phyloP scores from a whole-genome alignment of 2,888 invertebrate genomes.

The Dicyrtomina minuta region DNA sequence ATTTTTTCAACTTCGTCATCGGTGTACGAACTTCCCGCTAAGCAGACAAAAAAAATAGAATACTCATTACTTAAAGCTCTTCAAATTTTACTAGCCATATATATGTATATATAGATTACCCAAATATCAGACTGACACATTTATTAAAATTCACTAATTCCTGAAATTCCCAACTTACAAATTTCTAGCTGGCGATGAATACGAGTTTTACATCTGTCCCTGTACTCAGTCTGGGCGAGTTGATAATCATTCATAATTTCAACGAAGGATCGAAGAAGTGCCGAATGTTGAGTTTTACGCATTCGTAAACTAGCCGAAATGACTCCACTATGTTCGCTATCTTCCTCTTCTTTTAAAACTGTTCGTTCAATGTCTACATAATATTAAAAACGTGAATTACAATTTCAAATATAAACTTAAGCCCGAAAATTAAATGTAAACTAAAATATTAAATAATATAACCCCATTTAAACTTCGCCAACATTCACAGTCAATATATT shows the following conservation, averaged over 20 bases:
- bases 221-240: constrained; percentile 63
- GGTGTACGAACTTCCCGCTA: constrained; percentile 33
- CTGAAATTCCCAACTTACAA: constrained; percentile 57
- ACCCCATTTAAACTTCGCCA: too few species aligned
- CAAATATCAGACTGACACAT: too few species aligned
- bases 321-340: constrained; percentile 32
- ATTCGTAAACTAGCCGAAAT: constrained; percentile 54
- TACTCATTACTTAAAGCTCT: too few species aligned
- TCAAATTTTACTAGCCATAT: too few species aligned
- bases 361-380: constrained; percentile 58
- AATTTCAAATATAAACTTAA: background rate
- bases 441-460: too few species aligned
- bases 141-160: background rate
- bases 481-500: too few species aligned
- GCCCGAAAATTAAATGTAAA: too few species aligned
- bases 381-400: too few species aligned
- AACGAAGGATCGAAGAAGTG: constrained; percentile 62
- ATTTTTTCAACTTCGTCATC: constrained; percentile 44
- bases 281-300: constrained; percentile 60
- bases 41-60: too few species aligned
- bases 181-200: constrained; percentile 64
- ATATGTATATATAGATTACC: too few species aligned
- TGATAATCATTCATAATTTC: constrained; percentile 65
- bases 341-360: constrained; percentile 57
- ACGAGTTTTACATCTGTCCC: constrained; percentile 63